Conservation (phyloP, 2,797 vertebrate species). For the Vespertilio murinus region DNA sequence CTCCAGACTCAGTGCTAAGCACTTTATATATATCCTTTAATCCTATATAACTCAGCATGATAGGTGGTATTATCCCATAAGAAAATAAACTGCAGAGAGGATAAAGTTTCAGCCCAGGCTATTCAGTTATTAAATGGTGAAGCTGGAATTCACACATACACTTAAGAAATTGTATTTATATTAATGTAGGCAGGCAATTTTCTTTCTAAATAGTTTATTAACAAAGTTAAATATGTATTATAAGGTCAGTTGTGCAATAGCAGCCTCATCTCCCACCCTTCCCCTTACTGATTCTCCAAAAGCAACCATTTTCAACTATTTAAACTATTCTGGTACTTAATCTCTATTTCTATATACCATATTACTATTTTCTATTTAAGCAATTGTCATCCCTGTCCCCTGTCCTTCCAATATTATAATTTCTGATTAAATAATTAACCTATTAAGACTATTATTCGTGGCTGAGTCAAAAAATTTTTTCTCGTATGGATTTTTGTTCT, state of each 20-base stretch:
- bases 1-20: neutral
- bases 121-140: neutral
- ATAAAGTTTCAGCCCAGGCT: neutral
- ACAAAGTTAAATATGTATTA: neutral
- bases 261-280: neutral
- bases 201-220: neutral
- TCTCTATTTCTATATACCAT: neutral
- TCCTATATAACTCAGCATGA: neutral
- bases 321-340: neutral
- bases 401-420: neutral
- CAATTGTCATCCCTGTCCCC: neutral
- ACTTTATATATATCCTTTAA: neutral
- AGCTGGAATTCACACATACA: neutral
- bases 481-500: neutral
- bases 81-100: neutral
- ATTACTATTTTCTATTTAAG: neutral
- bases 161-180: neutral
- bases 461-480: neutral
- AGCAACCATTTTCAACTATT: neutral
- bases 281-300: neutral
- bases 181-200: neutral
- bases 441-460: conserved; percentile 17
- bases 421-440: conserved; percentile 23
- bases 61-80: neutral
- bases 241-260: neutral